A percentile compares a stretch with the other conserved stretches of the same genome.
phyloP scores from a whole-genome alignment of 2,797 vertebrate genomes.

The Trichosurus vulpecula region DNA sequence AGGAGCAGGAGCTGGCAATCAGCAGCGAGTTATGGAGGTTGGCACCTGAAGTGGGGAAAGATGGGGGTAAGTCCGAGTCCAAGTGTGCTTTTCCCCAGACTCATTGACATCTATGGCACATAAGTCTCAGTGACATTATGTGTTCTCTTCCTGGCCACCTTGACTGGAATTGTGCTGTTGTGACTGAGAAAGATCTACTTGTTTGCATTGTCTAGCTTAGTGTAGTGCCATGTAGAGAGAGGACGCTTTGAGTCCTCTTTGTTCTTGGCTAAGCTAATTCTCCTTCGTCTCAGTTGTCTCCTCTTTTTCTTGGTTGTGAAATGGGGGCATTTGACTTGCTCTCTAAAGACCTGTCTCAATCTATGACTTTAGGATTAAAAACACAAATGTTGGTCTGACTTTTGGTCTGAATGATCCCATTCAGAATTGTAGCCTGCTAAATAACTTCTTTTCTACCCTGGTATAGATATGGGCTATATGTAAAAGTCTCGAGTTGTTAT shows the following conservation, averaged over 20 bases:
- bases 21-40: constrained; percentile 80
- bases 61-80: constrained; percentile 77
- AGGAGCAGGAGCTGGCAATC: constrained; percentile 81
- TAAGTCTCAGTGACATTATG: not conserved
- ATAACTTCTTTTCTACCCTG: not conserved
- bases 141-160: not conserved
- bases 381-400: not conserved
- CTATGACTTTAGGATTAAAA: not conserved
- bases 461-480: not conserved
- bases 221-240: too few relatives aligned
- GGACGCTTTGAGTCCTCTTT: not conserved
- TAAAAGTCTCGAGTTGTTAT: not conserved
- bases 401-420: not conserved
- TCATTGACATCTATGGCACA: constrained; percentile 18
- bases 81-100: constrained; percentile 33
- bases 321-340: not conserved
- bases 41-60: constrained; percentile 73
- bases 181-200: not conserved
- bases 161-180: not conserved
- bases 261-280: not conserved
- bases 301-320: not conserved
- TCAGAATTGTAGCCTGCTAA: not conserved
- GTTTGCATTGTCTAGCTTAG: not conserved
- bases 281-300: not conserved
- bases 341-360: not conserved